Conservation (phyloP, 2,888 invertebrate genomes). For the Prosopocoilus inquinatus region DNA sequence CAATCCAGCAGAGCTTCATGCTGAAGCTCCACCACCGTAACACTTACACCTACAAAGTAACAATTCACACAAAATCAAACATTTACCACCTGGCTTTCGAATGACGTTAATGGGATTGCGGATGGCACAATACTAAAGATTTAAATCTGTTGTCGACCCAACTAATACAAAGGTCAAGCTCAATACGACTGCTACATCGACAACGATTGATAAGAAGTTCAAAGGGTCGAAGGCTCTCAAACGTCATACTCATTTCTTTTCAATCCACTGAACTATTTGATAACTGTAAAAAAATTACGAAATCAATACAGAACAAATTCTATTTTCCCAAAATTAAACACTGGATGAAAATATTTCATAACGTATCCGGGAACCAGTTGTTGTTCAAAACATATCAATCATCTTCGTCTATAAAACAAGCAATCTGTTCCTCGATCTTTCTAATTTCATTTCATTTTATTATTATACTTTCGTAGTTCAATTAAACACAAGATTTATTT, state of each 20-base stretch:
- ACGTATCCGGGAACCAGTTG: too few relatives aligned
- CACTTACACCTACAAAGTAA: slow-evolving; percentile 18
- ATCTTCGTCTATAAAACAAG: too few relatives aligned
- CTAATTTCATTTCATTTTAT: too few relatives aligned
- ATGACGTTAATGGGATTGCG: slow-evolving; percentile 6
- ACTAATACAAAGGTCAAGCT: slow-evolving; percentile 36
- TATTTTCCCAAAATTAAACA: too few relatives aligned
- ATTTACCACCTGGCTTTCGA: slow-evolving; percentile 19
- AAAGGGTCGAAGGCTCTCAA: slow-evolving; percentile 28
- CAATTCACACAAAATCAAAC: slow-evolving; percentile 16
- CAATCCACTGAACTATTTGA: too few relatives aligned
- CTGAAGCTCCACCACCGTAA: slow-evolving; percentile 21
- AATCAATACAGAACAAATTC: too few relatives aligned
- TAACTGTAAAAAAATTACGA: too few relatives aligned
- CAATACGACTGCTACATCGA: slow-evolving; percentile 29
- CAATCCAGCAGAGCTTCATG: slow-evolving; percentile 26
- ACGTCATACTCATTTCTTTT: not conserved
- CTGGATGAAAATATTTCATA: too few relatives aligned
- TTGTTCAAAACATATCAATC: too few relatives aligned
- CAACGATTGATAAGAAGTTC: slow-evolving; percentile 35
- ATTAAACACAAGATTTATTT: too few relatives aligned
- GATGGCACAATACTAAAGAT: slow-evolving; percentile 13
- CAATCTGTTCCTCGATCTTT: too few relatives aligned
- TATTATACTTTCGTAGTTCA: too few relatives aligned
- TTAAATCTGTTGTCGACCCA: slow-evolving; percentile 24